A percentile compares a stretch with the other conserved stretches of the same genome.
Conservation (phyloP, 2,797 vertebrate genomes). For the Sebastes dallii region DNA sequence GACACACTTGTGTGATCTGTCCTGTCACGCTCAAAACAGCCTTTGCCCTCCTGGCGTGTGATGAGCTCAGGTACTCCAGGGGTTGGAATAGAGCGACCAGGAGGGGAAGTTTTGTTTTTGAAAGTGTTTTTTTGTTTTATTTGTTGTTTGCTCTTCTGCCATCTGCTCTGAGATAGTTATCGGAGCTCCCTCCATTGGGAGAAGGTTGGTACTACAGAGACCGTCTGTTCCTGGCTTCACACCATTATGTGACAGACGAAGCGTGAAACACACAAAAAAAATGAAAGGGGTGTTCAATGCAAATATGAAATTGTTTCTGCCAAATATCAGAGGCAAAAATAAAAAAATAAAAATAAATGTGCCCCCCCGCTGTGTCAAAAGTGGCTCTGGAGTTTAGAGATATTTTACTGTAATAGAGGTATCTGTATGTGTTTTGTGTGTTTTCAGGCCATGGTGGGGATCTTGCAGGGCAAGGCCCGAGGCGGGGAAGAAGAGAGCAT, state of each 20-base stretch:
- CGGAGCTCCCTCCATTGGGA: conserved; percentile 66
- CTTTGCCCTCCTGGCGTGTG: conserved; percentile 38
- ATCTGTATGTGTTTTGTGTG: conserved; percentile 25
- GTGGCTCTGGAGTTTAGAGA: conserved; percentile 7
- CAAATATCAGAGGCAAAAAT: conserved; percentile 1
- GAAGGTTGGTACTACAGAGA: conserved; percentile 65
- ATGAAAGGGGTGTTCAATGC: conserved; percentile 2
- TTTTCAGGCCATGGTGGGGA: conserved; percentile 95
- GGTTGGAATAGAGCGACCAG: conserved; percentile 35
- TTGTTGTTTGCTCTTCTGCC: conserved; percentile 50
- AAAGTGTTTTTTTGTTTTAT: conserved; percentile 4
- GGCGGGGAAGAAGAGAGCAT: conserved; percentile 92
- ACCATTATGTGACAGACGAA: conserved; percentile 61
- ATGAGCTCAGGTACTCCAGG: conserved; percentile 57
- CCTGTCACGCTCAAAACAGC: background rate
- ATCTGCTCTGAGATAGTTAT: conserved; percentile 72
- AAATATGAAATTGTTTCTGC: conserved; percentile 15
- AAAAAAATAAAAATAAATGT: background rate
- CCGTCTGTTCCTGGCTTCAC: conserved; percentile 56
- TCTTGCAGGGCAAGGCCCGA: conserved; percentile 92
- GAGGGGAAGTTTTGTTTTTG: background rate
- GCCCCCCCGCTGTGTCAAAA: background rate
- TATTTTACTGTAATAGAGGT: background rate
- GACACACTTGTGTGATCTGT: conserved; percentile 10
- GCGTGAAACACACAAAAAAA: conserved; percentile 56